Evolutionary conservation across 1,140 invertebrate species (phyloP), one percentile per base, ranked within the genome.

Genomic region (Aculops lycopersici): DNA sequence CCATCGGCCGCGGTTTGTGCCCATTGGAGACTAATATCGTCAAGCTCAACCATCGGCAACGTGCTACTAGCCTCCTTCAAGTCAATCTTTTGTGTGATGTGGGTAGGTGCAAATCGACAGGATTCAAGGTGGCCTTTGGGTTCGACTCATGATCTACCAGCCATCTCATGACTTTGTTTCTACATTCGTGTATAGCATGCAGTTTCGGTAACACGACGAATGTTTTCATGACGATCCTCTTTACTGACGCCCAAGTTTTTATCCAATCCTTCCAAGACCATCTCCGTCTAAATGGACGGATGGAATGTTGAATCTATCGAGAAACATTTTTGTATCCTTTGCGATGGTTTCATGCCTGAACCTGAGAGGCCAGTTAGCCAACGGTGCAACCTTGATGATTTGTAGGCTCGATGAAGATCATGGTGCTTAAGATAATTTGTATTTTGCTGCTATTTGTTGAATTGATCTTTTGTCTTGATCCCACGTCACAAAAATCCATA

Each of bases 271-370:
- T 74, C 92, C 64, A 45, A 98, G 72, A 52, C 97, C 97, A 57
- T 98, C 92, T 2, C 92, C 92, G 57, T 98, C 92, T 2, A 98
- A 60, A 20, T 79, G 77, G 56, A 95, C 95, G 1, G 81, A 72
- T 2, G 83, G 78, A 49, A 92, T 84, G 39, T 86, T 73, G 51
- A 72, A 63, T 1, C 74, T 68, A 19, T 77, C 75, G 39, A 92
- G 59, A 51, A 78, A 80, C 2, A 78, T 79, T 58, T 98, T 90
- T 3, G 97, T 63, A 45, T 81, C 78, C 55, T 97, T 95, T 4
- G 86, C 79, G 39, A 98, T 77, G 2, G 88, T 92, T 1, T 94
- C 60, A 97, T 97, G 2, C 92, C 92, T 41, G 90, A 83, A 0
- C 88, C 86, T 38, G 83, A 92, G 4, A 90, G 60, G 40, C 65